These are phyloP conservation scores for Operophtera brumata DNA, from an alignment of 2,888 invertebrate genomes.

Conservation along the genomic window DNA sequence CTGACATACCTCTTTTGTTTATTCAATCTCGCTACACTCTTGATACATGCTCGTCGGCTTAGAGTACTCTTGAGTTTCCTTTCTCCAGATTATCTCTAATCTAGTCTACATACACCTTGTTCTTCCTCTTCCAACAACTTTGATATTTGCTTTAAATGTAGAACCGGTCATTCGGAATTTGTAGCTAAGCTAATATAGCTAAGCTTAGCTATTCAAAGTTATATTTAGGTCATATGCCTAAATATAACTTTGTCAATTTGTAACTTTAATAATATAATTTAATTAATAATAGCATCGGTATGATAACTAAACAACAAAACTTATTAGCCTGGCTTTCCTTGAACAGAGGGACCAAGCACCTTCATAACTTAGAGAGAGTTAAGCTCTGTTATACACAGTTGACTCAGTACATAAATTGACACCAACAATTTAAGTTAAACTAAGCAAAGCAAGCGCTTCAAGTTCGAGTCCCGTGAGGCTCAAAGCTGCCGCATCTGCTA, in stretches of 20 bases:
- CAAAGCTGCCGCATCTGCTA: slow-evolving; percentile 22
- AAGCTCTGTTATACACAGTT: slow-evolving; percentile 29
- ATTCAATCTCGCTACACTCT: too few relatives aligned
- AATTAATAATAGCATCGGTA: background rate
- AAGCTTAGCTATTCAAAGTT: too few relatives aligned
- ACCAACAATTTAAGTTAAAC: slow-evolving; percentile 36
- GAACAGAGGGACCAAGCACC: slow-evolving; percentile 14
- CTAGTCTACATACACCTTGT: too few relatives aligned
- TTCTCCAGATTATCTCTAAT: too few relatives aligned
- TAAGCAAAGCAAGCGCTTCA: slow-evolving; percentile 28
- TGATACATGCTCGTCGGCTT: too few relatives aligned
- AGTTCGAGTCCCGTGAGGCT: slow-evolving; percentile 25
- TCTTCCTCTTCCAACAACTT: too few relatives aligned
- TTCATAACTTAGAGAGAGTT: slow-evolving; percentile 23
- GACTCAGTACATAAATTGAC: slow-evolving; percentile 30
- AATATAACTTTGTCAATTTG: too few relatives aligned
- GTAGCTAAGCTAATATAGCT: too few relatives aligned
- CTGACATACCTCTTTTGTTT: too few relatives aligned
- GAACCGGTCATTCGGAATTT: background rate
- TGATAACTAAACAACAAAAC: slow-evolving; percentile 3
- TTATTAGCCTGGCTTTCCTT: slow-evolving; percentile 11
- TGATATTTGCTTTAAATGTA: background rate
- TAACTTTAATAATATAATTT: too few relatives aligned
- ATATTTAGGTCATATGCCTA: too few relatives aligned
- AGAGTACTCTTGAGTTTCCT: too few relatives aligned